phyloP scores from a whole-genome alignment of 1,140 invertebrate genomes.

The Aphis gossypii region DNA sequence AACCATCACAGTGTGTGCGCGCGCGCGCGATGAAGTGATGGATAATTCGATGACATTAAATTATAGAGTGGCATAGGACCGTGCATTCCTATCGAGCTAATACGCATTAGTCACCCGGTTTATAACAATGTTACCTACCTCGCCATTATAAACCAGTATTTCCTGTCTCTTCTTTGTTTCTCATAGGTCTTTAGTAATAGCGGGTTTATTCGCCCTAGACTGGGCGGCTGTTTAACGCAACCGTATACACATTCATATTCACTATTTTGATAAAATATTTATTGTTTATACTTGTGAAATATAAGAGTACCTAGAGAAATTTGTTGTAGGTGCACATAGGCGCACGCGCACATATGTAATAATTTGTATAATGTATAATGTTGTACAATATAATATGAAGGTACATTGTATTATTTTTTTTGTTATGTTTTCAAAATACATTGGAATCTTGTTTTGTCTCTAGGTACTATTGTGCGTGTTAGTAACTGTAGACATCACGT shows the following conservation, averaged over 20 bases:
- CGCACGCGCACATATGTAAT: neutral
- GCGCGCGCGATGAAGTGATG: constrained; percentile 3
- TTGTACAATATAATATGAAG: neutral
- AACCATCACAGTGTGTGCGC: neutral
- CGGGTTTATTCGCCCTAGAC: constrained; percentile 55
- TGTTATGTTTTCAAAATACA: constrained; percentile 17
- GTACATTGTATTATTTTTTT: constrained; percentile 13
- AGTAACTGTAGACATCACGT: neutral
- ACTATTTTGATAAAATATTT: neutral
- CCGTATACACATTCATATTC: neutral
- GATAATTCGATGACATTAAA: constrained; percentile 32
- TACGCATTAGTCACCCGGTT: constrained; percentile 53
- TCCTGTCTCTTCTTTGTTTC: constrained; percentile 58
- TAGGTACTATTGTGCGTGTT: neutral
- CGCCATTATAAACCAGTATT: constrained; percentile 57
- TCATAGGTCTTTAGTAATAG: constrained; percentile 37
- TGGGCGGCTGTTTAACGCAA: neutral
- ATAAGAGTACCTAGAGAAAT: neutral
- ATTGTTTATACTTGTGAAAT: neutral
- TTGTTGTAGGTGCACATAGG: neutral
- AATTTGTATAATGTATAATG: neutral
- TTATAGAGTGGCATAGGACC: constrained; percentile 34
- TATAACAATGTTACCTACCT: constrained; percentile 52
- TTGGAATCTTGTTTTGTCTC: neutral
- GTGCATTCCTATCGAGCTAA: constrained; percentile 54